Percentiles rank a stretch among this genome's conserved stretches.
These are phyloP conservation scores for Trachurus trachurus DNA, from an alignment of 2,797 vertebrate species.

Conservation along the genomic window DNA sequence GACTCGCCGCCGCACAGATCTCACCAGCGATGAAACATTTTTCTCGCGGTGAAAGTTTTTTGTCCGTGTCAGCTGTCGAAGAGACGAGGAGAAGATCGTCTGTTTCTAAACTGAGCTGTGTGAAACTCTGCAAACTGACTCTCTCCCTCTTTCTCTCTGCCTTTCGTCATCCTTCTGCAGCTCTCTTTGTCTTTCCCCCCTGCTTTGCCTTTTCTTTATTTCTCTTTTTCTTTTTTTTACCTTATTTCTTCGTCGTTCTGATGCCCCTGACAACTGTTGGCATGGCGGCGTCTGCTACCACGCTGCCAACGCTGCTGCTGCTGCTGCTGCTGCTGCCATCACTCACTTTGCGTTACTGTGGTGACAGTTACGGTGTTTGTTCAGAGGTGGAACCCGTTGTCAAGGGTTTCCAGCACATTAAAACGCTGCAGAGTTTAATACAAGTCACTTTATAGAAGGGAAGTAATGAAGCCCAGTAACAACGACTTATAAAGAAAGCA, in stretches of 20 bases:
- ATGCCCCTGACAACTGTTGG: slow-evolving; percentile 41
- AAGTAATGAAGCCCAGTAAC: not conserved
- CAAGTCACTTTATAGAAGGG: not conserved
- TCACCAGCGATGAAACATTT: slow-evolving; percentile 2
- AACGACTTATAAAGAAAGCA: not conserved
- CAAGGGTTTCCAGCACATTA: not conserved
- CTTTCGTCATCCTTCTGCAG: not conserved
- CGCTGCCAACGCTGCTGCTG: not conserved
- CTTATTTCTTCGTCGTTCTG: not conserved
- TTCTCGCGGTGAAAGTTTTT: not conserved
- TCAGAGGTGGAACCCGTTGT: slow-evolving; percentile 2
- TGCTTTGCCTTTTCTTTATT: not conserved
- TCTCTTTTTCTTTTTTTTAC: not conserved
- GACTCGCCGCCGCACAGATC: slow-evolving; percentile 6
- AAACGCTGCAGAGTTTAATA: not conserved
- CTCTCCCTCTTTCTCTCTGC: not conserved
- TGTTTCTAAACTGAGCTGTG: not conserved
- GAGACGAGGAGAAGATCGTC: not conserved
- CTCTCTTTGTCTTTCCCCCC: not conserved
- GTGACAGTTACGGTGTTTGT: slow-evolving; percentile 13
- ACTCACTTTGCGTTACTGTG: slow-evolving; percentile 20
- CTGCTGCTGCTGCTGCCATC: slow-evolving; percentile 4
- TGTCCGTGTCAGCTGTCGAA: slow-evolving; percentile 21
- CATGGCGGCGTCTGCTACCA: slow-evolving; percentile 10
- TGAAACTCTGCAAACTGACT: not conserved